phyloP scores from a whole-genome alignment of 2,113 vertebrate genomes.

The Rhombomys opimus region DNA sequence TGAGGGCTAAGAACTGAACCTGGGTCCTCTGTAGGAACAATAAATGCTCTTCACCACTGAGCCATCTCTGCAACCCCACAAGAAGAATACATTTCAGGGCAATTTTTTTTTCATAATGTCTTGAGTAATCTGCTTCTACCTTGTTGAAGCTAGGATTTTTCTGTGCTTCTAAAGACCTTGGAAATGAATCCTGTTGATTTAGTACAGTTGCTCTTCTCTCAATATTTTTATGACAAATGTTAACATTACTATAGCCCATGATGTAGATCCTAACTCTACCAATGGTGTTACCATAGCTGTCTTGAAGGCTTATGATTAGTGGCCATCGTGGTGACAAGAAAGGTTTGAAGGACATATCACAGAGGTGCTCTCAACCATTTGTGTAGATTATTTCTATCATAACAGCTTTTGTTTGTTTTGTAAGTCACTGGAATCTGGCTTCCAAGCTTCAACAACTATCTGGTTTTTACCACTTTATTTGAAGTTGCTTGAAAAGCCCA shows the following conservation, averaged over 20 bases:
- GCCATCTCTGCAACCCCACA: not conserved
- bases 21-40: not conserved
- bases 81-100: not conserved
- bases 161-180: not conserved
- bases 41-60: not conserved
- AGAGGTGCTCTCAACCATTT: not conserved
- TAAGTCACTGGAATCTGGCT: not conserved
- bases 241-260: not conserved
- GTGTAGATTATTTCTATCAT: not conserved
- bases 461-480: not conserved
- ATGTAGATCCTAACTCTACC: not conserved
- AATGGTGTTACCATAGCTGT: not conserved
- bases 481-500: slow-evolving; percentile 10
- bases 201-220: not conserved
- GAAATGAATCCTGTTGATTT: not conserved
- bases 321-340: not conserved
- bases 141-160: not conserved
- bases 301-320: not conserved
- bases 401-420: not conserved
- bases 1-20: not conserved
- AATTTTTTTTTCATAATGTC: not conserved
- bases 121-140: not conserved
- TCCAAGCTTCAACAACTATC: not conserved
- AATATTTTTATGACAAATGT: slow-evolving; percentile 25
- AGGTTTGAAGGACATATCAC: not conserved